Percentiles rank a stretch among this genome's conserved stretches.
Evolutionary conservation across 2,888 invertebrate genomes (phyloP).

Genomic region (Xanthia icteritia): DNA sequence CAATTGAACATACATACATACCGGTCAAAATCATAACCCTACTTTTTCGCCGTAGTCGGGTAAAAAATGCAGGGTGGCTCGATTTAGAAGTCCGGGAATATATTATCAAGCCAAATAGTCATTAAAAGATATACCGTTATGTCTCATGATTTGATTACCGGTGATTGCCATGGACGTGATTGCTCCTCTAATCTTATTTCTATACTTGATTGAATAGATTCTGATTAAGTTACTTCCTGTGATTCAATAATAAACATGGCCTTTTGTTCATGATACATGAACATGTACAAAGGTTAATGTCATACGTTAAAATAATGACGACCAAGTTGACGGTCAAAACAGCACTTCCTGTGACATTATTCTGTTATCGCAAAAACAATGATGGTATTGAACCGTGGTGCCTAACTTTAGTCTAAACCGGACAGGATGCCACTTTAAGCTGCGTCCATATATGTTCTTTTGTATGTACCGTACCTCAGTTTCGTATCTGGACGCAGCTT

Average conservation of each 20-base stretch:
- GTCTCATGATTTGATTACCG: conserved; percentile 21
- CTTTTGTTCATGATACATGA: conserved; percentile 39
- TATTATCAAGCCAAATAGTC: conserved; percentile 19
- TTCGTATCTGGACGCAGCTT: too few relatives aligned
- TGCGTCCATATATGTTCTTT: too few relatives aligned
- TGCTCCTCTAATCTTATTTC: not conserved
- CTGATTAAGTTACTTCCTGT: conserved; percentile 23
- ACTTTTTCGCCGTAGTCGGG: too few relatives aligned
- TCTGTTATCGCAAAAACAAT: conserved; percentile 57
- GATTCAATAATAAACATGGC: conserved; percentile 25
- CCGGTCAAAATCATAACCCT: too few relatives aligned
- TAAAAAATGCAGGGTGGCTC: too few relatives aligned
- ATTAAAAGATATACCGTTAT: conserved; percentile 18
- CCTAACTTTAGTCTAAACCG: conserved; percentile 25
- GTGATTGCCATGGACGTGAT: conserved; percentile 28
- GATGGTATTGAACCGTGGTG: conserved; percentile 39
- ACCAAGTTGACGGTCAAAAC: conserved; percentile 62
- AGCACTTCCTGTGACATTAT: conserved; percentile 58
- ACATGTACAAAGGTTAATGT: conserved; percentile 60
- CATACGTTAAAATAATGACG: conserved; percentile 53
- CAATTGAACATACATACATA: too few relatives aligned
- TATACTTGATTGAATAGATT: conserved; percentile 30
- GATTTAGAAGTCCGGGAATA: too few relatives aligned
- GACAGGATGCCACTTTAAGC: conserved; percentile 22
- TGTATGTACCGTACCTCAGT: too few relatives aligned